Percentiles rank a stretch among this genome's conserved stretches.
Evolutionary conservation across 2,797 vertebrate genomes (phyloP).

Genomic region (Dipus sagitta): DNA sequence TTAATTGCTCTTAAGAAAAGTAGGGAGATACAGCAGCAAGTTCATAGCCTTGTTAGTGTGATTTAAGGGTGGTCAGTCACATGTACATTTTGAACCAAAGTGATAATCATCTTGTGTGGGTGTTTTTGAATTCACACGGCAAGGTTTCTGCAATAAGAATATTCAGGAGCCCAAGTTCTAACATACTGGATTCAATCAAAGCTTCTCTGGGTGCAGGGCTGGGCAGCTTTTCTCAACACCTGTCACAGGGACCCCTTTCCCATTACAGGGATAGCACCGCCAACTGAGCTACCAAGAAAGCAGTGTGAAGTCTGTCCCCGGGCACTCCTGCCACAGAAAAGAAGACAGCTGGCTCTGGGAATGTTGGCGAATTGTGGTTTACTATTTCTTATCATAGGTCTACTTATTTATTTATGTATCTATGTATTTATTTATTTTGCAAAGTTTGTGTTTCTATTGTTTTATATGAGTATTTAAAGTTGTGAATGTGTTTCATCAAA

Average conservation of each 20-base stretch:
- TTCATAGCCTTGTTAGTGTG: neutral
- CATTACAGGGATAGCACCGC: neutral
- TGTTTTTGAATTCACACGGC: neutral
- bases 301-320: neutral
- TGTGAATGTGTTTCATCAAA: constrained; percentile 30
- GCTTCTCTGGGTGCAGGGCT: neutral
- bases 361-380: neutral
- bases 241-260: neutral
- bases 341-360: neutral
- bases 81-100: neutral
- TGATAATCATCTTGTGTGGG: neutral
- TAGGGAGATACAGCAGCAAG: neutral
- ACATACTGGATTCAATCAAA: no score
- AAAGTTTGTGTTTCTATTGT: constrained; percentile 44
- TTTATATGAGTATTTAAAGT: constrained; percentile 61
- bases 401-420: constrained; percentile 74
- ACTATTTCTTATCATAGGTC: neutral
- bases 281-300: neutral
- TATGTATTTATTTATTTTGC: constrained; percentile 74
- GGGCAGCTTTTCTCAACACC: neutral
- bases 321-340: neutral
- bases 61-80: neutral
- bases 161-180: neutral
- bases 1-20: neutral
- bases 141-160: neutral